Percentiles rank a stretch among this genome's conserved stretches.
These are phyloP conservation scores for Fringilla coelebs DNA, from an alignment of 2,797 vertebrate genomes.

Conservation along the genomic window DNA sequence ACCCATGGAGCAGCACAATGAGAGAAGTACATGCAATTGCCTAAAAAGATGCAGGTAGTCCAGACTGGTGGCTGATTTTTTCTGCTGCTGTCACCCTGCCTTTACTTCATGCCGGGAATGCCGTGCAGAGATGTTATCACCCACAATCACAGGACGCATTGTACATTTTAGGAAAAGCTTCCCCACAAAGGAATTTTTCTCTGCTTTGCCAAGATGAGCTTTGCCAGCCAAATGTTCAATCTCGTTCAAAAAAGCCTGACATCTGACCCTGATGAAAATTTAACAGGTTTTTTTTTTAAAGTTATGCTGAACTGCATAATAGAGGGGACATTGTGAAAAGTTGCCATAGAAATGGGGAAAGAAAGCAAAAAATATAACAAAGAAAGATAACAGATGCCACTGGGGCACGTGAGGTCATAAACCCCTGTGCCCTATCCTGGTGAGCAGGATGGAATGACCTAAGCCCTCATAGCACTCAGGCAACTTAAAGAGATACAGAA, in stretches of 20 bases:
- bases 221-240: not conserved
- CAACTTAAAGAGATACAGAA: not conserved
- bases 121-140: fast-evolving
- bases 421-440: not conserved
- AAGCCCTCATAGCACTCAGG: not conserved
- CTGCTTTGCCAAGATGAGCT: not conserved
- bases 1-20: not conserved
- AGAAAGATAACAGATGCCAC: not conserved
- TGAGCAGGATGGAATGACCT: not conserved
- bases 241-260: not conserved
- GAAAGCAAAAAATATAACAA: not conserved
- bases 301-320: not conserved
- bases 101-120: not conserved
- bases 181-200: not conserved
- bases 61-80: not conserved
- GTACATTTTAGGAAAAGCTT: not conserved
- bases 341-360: not conserved
- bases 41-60: not conserved
- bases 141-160: not conserved
- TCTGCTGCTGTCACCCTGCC: not conserved
- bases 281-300: not conserved
- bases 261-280: conserved; percentile 24
- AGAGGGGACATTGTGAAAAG: not conserved
- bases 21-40: not conserved
- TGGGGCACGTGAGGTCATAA: fast-evolving